Conservation (phyloP, 2,888 invertebrate species). For the Hypomecis punctinalis region DNA sequence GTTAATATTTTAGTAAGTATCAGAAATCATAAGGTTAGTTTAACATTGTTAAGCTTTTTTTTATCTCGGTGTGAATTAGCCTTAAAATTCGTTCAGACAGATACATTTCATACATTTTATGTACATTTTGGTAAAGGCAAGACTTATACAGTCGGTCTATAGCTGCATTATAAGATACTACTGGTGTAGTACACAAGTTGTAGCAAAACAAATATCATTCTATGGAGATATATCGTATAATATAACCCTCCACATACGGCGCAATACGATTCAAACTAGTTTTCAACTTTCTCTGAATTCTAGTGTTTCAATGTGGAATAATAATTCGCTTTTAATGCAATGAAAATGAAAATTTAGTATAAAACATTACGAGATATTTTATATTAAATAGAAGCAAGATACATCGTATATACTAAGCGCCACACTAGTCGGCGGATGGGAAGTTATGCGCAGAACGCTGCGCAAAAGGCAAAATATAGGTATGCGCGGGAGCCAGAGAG, state of each 20-base stretch:
- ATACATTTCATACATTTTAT: slow-evolving; percentile 28
- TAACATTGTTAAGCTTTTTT: neutral
- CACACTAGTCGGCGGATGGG: too few relatives aligned
- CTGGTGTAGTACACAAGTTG: slow-evolving; percentile 4
- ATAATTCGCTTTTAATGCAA: too few relatives aligned
- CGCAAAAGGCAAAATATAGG: too few relatives aligned
- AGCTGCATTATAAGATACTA: slow-evolving; percentile 59
- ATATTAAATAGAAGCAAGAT: too few relatives aligned
- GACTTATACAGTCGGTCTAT: slow-evolving; percentile 72
- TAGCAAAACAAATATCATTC: neutral
- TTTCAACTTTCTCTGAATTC: neutral
- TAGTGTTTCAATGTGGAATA: too few relatives aligned
- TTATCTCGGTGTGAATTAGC: neutral
- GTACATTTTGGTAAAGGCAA: slow-evolving; percentile 68
- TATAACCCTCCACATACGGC: neutral
- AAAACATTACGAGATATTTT: too few relatives aligned
- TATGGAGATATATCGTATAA: neutral
- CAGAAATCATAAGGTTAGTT: too few relatives aligned
- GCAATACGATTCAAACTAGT: neutral
- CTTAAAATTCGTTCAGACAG: neutral
- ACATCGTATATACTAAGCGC: too few relatives aligned
- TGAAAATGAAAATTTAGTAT: too few relatives aligned
- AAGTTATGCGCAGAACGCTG: too few relatives aligned
- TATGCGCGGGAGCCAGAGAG: too few relatives aligned
- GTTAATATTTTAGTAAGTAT: too few relatives aligned